phyloP scores from a whole-genome alignment of 2,888 invertebrate genomes.

The Drosophila stalkeri region DNA sequence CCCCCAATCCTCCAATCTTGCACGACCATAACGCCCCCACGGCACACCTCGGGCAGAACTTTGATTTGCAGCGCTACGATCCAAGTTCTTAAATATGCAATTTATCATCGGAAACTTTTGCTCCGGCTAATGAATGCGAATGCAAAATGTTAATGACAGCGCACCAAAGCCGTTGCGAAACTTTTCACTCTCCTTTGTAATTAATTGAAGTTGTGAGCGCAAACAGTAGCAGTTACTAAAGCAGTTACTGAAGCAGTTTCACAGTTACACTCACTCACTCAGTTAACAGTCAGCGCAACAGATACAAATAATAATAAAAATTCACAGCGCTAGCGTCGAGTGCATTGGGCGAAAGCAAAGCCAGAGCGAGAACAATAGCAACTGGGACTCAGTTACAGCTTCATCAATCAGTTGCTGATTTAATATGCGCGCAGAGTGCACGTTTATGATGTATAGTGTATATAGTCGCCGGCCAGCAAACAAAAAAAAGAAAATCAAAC shows the following conservation, averaged over 20 bases:
- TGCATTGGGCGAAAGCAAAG: constrained; percentile 23
- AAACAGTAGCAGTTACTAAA: constrained; percentile 30
- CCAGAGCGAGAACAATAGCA: not conserved
- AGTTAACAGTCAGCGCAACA: constrained; percentile 10
- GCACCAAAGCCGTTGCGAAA: constrained; percentile 46
- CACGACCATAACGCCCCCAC: not conserved
- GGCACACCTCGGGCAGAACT: constrained; percentile 20
- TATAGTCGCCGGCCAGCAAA: not conserved
- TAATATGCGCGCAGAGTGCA: constrained; percentile 73
- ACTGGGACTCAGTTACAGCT: constrained; percentile 33
- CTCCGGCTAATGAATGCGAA: constrained; percentile 69
- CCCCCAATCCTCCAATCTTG: not conserved
- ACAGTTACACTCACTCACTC: constrained; percentile 15
- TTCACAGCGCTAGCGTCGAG: constrained; percentile 6
- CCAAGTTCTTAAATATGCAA: constrained; percentile 62
- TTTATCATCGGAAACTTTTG: constrained; percentile 71
- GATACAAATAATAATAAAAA: constrained; percentile 20
- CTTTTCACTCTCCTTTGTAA: constrained; percentile 60
- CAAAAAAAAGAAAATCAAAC: constrained; percentile 1
- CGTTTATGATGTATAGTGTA: constrained; percentile 62
- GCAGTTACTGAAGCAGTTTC: constrained; percentile 18
- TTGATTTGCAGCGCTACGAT: constrained; percentile 60
- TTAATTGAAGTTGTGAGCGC: constrained; percentile 65
- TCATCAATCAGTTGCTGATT: constrained; percentile 77
- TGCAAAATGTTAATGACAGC: constrained; percentile 76